Evolutionary conservation across 2,797 vertebrate genomes (phyloP), one percentile per base, ranked within the genome.

Genomic region (Cyprinella venusta): DNA sequence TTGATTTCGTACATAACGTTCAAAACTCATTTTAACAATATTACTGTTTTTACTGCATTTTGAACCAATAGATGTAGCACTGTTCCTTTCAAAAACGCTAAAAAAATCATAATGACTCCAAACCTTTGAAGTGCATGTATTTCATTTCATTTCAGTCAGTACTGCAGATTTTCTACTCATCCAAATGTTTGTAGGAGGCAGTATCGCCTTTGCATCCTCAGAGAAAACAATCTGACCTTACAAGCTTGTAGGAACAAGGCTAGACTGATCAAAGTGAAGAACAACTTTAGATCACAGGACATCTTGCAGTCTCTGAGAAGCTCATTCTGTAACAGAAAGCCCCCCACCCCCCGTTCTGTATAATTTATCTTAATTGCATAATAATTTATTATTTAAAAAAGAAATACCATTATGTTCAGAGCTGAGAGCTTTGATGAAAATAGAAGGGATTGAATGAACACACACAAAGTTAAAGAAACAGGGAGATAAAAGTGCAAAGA

Each of bases 391-490:
- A 79, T 67, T 38, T 13, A 1, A 26, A 63, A 45, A 12, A n/a
- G n/a, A n/a, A 45, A 45, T 24, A 42, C 36, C 16, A 45, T 45
- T 76, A 38, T 76, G 5, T 54, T 50, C 26, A 67, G 38, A 52
- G 76, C 19, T 10, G 30, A 67, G 42, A 19, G 61, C 76, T 52
- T 40, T 52, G 48, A 68, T 56, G 50, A 69, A 56, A 40, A 68
- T 26, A 54, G 6, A 56, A 65, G n/a, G 30, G 45, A 79, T 6
- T 9, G 76, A 67, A 79, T 24, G 61, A 79, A 79, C 76, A 54
- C 61, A 78, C 61, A 79, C 63, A 79, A 67, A 67, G 45, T 67
- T 52, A n/a, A 79, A 79, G 76, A 67, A 79, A 38, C 26, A 38
- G 16, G 6, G 50, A 83, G 82, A 71, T 71, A n/a, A 79, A 64